These are phyloP conservation scores for Meghimatium bilineatum DNA, from an alignment of 2,888 invertebrate species.

Conservation along the genomic window DNA sequence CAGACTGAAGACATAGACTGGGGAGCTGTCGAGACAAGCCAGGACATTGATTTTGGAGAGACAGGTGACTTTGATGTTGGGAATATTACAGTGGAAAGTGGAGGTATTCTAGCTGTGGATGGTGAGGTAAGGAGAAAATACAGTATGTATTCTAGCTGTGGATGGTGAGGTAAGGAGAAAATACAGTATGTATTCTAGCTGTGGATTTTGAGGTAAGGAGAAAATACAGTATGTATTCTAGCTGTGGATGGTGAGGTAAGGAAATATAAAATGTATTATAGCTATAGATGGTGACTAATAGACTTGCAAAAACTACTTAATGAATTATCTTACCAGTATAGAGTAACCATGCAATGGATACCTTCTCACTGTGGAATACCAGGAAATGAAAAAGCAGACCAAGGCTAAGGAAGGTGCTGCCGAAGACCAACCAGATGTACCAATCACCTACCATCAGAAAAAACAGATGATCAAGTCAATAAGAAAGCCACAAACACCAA, in stretches of 20 bases:
- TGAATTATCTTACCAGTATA: too few relatives aligned
- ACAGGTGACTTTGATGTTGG: conserved; percentile 71
- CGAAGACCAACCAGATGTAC: too few relatives aligned
- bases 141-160: conserved; percentile 41
- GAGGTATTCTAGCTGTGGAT: conserved; percentile 53
- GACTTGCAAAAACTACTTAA: too few relatives aligned
- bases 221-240: conserved; percentile 37
- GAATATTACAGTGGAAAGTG: conserved; percentile 69
- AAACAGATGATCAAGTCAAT: too few relatives aligned
- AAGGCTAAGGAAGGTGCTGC: too few relatives aligned
- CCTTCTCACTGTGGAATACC: too few relatives aligned
- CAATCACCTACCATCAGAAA: too few relatives aligned
- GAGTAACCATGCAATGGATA: too few relatives aligned
- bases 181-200: conserved; percentile 41
- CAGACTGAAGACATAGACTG: conserved; percentile 67
- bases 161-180: conserved; percentile 39
- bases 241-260: conserved; percentile 45
- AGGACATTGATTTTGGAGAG: conserved; percentile 82
- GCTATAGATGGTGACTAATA: too few relatives aligned
- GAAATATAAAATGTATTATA: too few relatives aligned
- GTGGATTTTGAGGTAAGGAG: conserved; percentile 37
- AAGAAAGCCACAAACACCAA: too few relatives aligned
- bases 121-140: conserved; percentile 32
- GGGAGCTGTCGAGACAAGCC: conserved; percentile 61
- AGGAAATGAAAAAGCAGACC: too few relatives aligned